Evolutionary conservation across 2,888 invertebrate species (phyloP), one percentile per base, ranked within the genome.

Genomic region (Eristalis intricaria): DNA sequence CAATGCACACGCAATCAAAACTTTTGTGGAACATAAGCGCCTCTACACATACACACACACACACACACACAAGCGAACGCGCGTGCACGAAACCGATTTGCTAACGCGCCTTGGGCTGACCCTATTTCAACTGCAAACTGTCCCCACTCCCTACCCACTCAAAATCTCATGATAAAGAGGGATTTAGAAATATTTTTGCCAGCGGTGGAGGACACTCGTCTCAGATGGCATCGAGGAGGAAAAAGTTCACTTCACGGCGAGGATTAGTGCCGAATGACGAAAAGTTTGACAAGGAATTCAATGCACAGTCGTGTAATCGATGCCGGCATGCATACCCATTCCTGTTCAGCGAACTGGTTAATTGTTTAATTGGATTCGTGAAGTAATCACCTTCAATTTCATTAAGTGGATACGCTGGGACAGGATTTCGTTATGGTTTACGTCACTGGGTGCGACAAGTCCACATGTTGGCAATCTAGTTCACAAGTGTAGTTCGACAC

Each of bases 1-100:
- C 76, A 77, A 75, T 79, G 70, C 70, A 71, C 78, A 86, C 82
- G 86, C 82, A 83, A 83, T 86, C 78, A 78, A 86, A 86, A 86
- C 68, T 85, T 86, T 85, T 74, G 56, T 32, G 50, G 13, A 38
- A 60, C 58, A 85, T 32, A 32, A 32, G 32, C 32, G 32, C 32
- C 4, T 5, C 32, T 4, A 2, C 2, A 2, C 29, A 2, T 7
- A 32, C 85, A 77, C 81, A 74, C 69, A 61, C 74, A 81, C 75
- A 43, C 19, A 43, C 40, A 40, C 69, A n/a, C n/a, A n/a, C n/a
- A n/a, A n/a, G n/a, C n/a, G n/a, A n/a, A n/a, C n/a, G n/a, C n/a
- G n/a, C n/a, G 73, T 64, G 77, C 26, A 73, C 69, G 70, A 65
- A 61, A 74, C 74, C 50, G 77, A 65, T 64, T 84, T 68, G 58